These are phyloP conservation scores for Scopus umbretta DNA, from an alignment of 2,113 vertebrate genomes.

Conservation along the genomic window DNA sequence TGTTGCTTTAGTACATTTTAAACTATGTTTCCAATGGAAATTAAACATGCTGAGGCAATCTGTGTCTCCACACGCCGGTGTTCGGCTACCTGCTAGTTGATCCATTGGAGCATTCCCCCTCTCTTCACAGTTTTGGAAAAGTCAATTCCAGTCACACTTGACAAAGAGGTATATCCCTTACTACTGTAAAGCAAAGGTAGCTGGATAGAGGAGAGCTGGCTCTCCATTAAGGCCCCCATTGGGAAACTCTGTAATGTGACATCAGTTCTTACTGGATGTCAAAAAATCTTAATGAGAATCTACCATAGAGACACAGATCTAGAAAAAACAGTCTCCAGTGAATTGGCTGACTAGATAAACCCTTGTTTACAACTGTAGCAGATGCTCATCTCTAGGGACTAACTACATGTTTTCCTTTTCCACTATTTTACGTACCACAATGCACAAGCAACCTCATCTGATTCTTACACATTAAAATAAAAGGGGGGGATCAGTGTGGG, in stretches of 20 bases:
- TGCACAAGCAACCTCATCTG: background rate
- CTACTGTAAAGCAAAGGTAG: background rate
- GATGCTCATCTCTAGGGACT: background rate
- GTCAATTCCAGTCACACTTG: background rate
- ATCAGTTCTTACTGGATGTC: background rate
- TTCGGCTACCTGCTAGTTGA: background rate
- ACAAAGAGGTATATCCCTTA: background rate
- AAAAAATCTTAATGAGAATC: background rate
- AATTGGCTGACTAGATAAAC: background rate
- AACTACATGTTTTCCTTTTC: background rate
- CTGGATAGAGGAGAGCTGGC: background rate
- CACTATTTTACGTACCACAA: background rate
- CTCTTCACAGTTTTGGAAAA: background rate
- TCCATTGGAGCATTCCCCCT: rapidly evolving
- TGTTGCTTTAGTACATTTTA: background rate
- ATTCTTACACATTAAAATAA: background rate
- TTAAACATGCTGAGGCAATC: background rate
- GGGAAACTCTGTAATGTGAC: background rate
- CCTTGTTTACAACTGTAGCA: background rate
- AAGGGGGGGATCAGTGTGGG: background rate
- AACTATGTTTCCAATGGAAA: background rate
- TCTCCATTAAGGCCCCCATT: background rate
- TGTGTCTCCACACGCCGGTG: rapidly evolving
- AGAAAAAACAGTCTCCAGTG: background rate
- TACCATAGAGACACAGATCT: rapidly evolving